A percentile compares a stretch with the other conserved stretches of the same genome.
These are phyloP conservation scores for Pomatostomus ruficeps DNA, from an alignment of 2,113 vertebrate genomes.

Conservation along the genomic window DNA sequence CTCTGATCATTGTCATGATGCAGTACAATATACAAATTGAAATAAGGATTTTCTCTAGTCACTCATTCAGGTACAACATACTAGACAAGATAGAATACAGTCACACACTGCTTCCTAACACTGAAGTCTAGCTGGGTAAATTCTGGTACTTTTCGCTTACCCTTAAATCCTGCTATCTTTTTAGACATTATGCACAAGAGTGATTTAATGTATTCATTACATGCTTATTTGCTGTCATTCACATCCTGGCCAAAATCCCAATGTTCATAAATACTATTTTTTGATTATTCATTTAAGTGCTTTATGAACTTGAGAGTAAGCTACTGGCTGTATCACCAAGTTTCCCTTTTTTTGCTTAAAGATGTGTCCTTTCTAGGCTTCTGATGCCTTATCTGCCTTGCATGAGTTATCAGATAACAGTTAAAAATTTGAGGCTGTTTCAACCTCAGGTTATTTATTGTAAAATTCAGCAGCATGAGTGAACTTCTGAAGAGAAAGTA, in stretches of 20 bases:
- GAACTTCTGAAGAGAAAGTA: not conserved
- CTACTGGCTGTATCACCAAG: not conserved
- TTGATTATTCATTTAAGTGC: not conserved
- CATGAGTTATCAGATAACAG: not conserved
- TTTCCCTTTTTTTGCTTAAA: not conserved
- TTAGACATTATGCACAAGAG: not conserved
- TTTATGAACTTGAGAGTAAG: not conserved
- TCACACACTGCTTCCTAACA: not conserved
- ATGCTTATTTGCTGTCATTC: not conserved
- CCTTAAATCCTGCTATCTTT: not conserved
- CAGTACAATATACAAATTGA: not conserved
- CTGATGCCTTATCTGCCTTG: not conserved
- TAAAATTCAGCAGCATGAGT: not conserved
- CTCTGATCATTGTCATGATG: no score
- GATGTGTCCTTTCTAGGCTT: not conserved
- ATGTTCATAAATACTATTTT: not conserved
- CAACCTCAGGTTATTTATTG: not conserved
- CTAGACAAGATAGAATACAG: not conserved
- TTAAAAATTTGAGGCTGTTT: not conserved
- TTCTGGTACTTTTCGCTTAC: not conserved
- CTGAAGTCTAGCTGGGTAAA: not conserved
- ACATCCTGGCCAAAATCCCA: not conserved
- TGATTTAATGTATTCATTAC: not conserved
- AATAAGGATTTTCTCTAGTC: not conserved
- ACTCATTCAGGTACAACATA: not conserved